A percentile compares a stretch with the other conserved stretches of the same genome.
Evolutionary conservation across 2,888 invertebrate species (phyloP).

Genomic region (Acleris cristana): DNA sequence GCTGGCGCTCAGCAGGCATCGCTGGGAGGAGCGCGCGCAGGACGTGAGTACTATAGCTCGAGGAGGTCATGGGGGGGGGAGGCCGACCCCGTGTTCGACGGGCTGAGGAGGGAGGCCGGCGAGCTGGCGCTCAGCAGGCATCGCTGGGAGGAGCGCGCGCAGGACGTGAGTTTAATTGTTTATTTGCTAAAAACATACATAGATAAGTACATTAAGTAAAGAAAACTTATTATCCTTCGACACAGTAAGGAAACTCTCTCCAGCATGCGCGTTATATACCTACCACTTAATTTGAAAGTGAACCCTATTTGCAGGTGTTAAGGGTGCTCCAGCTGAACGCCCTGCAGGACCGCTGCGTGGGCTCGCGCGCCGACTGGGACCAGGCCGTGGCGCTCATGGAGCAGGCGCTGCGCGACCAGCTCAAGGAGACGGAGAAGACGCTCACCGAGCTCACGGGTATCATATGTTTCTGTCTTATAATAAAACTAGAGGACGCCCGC

Average conservation of each 20-base stretch:
- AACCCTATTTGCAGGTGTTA: conserved; percentile 85
- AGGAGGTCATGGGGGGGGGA: conserved; percentile 77
- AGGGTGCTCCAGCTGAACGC: conserved; percentile 98
- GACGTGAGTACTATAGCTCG: conserved; percentile 67
- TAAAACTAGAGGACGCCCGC: no score
- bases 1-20: conserved; percentile 92
- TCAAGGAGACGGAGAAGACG: conserved; percentile 86
- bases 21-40: conserved; percentile 96
- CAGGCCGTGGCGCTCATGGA: conserved; percentile 95
- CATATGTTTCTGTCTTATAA: no score
- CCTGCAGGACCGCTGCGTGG: conserved; percentile 86
- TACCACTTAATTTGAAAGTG: no score
- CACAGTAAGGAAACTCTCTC: no score
- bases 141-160: conserved; percentile 96
- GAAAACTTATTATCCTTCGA: no score
- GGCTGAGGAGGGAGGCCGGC: conserved; percentile 93
- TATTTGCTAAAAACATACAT: no score
- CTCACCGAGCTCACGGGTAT: conserved; percentile 86
- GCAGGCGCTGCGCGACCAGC: conserved; percentile 89
- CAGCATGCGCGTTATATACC: no score
- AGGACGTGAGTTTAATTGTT: conserved; percentile 58
- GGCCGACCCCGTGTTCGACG: conserved; percentile 95
- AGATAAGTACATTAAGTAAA: no score
- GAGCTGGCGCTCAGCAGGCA: conserved; percentile 94
- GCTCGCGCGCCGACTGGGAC: conserved; percentile 89